Evolutionary conservation across 1,140 invertebrate species (phyloP).

Genomic region (Tetraneura akinire): DNA sequence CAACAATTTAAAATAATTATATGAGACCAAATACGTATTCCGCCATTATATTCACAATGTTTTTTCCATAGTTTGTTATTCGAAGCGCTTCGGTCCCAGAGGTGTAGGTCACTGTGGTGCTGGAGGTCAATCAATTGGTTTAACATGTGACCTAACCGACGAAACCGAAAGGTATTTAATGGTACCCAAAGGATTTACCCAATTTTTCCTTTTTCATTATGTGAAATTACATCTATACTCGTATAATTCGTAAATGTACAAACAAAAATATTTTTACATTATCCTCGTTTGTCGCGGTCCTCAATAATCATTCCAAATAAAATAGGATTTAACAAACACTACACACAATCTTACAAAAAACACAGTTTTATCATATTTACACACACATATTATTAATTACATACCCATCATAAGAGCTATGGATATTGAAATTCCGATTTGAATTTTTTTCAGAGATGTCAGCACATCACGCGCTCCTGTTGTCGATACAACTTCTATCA

Average conservation of each 20-base stretch:
- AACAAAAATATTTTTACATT: neutral
- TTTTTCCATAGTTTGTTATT: conserved; percentile 70
- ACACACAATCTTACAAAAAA: neutral
- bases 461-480: conserved; percentile 55
- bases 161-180: conserved; percentile 43
- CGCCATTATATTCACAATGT: conserved; percentile 47
- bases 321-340: neutral
- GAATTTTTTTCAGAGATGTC: conserved; percentile 55
- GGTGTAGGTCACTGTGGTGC: conserved; percentile 86
- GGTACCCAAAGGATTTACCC: neutral
- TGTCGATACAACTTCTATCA: conserved; percentile 73
- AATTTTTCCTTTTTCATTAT: neutral
- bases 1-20: conserved; percentile 6
- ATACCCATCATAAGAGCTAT: too few species aligned
- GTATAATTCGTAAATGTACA: neutral
- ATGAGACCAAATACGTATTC: neutral
- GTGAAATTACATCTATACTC: neutral
- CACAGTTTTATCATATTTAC: too few species aligned
- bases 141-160: conserved; percentile 64
- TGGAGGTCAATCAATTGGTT: conserved; percentile 71
- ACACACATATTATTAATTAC: too few species aligned
- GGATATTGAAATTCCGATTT: too few species aligned
- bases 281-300: neutral
- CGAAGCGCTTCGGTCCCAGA: conserved; percentile 82
- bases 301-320: neutral